Evolutionary conservation across 2,113 vertebrate genomes (phyloP).

Genomic region (Suncus etruscus): DNA sequence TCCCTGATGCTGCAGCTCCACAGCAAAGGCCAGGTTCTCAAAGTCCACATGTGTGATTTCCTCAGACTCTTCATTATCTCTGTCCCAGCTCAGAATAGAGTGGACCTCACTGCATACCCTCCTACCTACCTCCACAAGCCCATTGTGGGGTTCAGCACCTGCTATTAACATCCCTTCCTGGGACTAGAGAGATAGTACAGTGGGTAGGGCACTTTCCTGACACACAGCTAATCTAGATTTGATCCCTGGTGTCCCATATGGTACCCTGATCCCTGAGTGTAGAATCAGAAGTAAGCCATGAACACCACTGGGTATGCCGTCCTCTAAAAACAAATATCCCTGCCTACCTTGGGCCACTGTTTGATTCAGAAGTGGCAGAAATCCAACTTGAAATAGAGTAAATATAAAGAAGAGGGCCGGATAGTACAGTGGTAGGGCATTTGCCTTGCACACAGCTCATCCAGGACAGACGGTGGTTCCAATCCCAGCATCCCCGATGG

Average conservation of each 20-base stretch:
- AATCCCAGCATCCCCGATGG: too few species aligned
- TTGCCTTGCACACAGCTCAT: too few species aligned
- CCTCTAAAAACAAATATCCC: not conserved
- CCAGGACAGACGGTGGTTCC: too few species aligned
- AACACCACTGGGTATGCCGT: not conserved
- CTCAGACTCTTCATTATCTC: not conserved
- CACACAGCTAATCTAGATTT: too few species aligned
- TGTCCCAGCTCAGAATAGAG: not conserved
- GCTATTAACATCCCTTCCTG: not conserved
- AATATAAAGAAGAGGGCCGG: constrained; percentile 60
- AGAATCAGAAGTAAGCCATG: too few species aligned
- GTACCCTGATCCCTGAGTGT: too few species aligned
- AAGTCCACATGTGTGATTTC: not conserved
- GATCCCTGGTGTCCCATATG: too few species aligned
- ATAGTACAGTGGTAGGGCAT: too few species aligned
- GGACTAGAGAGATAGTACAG: too few species aligned
- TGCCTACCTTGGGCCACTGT: not conserved
- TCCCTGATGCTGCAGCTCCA: not conserved
- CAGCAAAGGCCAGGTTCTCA: constrained; percentile 1
- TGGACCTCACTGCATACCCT: not conserved
- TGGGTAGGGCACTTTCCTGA: too few species aligned
- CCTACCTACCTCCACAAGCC: not conserved
- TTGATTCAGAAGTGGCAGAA: constrained; percentile 64
- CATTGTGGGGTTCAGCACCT: not conserved
- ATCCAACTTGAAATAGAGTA: constrained; percentile 65